Evolutionary conservation across 2,113 vertebrate genomes (phyloP).

Genomic region (Capreolus pygargus): DNA sequence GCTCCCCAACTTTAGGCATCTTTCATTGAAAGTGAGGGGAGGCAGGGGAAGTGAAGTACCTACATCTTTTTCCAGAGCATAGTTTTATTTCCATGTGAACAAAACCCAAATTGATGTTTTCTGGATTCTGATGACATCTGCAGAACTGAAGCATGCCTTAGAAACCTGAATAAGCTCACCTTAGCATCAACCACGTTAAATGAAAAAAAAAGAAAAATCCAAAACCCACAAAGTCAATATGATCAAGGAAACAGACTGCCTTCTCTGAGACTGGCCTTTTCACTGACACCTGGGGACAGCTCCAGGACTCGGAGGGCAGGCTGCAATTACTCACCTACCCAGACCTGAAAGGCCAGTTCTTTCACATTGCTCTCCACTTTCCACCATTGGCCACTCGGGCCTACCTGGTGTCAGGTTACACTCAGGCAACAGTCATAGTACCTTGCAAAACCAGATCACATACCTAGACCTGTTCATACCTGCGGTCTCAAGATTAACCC

Average conservation of each 20-base stretch:
- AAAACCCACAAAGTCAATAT: background rate
- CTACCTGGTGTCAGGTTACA: conserved; percentile 82
- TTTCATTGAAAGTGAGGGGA: background rate
- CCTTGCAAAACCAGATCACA: conserved; percentile 83
- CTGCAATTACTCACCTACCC: conserved; percentile 79
- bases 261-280: conserved; percentile 63
- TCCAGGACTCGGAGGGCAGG: conserved; percentile 55
- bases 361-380: conserved; percentile 82
- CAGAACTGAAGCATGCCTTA: background rate
- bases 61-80: background rate
- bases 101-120: background rate
- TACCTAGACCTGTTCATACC: conserved; percentile 83
- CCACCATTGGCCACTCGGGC: conserved; percentile 74
- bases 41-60: background rate
- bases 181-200: conserved; percentile 26
- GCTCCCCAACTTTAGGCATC: background rate
- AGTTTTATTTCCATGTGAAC: conserved; percentile 3
- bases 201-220: background rate
- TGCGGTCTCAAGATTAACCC: conserved; percentile 79
- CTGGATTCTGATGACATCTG: background rate
- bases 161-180: conserved; percentile 60
- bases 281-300: conserved; percentile 77
- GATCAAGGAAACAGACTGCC: conserved; percentile 14
- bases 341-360: conserved; percentile 89
- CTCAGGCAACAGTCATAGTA: conserved; percentile 76